phyloP scores from a whole-genome alignment of 2,797 vertebrate species.

The Spinus pinus region DNA sequence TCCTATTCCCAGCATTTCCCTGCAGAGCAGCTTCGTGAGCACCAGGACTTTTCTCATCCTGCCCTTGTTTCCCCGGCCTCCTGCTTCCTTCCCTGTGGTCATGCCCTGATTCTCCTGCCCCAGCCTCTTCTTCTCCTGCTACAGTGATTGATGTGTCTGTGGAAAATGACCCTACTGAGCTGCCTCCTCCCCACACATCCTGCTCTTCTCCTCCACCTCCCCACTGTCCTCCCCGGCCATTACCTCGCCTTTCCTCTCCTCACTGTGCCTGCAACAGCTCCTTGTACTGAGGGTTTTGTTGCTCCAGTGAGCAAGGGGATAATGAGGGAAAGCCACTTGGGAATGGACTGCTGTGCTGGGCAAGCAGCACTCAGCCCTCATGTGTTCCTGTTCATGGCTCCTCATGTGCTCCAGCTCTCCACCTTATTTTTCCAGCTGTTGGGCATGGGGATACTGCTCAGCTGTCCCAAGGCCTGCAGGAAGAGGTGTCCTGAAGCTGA shows the following conservation, averaged over 20 bases:
- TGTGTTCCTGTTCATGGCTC: background rate
- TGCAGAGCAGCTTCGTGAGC: background rate
- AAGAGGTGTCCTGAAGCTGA: background rate
- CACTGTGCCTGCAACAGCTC: background rate
- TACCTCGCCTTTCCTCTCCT: background rate
- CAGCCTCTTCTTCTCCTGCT: background rate
- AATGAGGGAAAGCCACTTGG: background rate
- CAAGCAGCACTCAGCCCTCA: accelerated
- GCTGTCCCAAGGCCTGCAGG: background rate
- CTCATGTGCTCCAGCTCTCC: accelerated
- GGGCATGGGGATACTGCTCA: background rate
- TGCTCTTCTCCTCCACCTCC: background rate
- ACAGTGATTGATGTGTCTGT: background rate
- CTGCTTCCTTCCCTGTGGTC: background rate
- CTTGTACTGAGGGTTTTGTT: background rate
- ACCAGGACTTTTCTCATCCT: background rate
- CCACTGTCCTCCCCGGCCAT: accelerated
- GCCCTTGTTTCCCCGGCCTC: background rate
- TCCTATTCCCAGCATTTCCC: background rate
- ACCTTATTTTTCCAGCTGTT: background rate
- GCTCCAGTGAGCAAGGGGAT: background rate
- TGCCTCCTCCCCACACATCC: background rate
- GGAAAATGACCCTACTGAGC: background rate
- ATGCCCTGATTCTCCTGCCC: background rate
- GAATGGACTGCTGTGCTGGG: background rate